Conservation (phyloP, 2,797 vertebrate genomes). For the Pitangus sulphuratus region DNA sequence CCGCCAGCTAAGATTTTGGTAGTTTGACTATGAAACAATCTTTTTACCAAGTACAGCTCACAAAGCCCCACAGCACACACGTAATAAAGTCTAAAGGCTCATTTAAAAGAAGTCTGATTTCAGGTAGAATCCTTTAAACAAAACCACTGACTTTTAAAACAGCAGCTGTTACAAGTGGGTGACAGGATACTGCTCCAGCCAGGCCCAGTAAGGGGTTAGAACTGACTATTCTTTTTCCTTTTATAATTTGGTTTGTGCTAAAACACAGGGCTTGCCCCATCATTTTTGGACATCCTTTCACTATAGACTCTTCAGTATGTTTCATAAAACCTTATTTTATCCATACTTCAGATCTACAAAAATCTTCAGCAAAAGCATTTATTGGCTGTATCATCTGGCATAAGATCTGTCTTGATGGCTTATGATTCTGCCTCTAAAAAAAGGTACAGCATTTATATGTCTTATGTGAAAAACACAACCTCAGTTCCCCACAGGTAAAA, state of each 20-base stretch:
- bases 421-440: not conserved
- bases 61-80: not conserved
- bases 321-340: not conserved
- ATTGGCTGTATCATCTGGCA: not conserved
- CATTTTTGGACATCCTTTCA: not conserved
- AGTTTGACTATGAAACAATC: not conserved
- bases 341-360: not conserved
- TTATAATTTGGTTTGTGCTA: not conserved
- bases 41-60: not conserved
- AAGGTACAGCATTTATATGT: not conserved
- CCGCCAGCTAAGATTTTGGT: not conserved
- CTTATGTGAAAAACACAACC: not conserved
- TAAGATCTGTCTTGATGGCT: not conserved
- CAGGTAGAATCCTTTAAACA: not conserved
- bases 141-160: not conserved
- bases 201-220: not conserved
- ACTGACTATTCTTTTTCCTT: not conserved
- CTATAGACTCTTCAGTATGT: accelerated
- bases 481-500: not conserved
- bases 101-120: not conserved
- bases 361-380: not conserved
- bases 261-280: not conserved
- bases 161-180: not conserved
- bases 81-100: not conserved
- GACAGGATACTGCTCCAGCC: not conserved